Base-by-base conservation (phyloP, 2,797 vertebrate genomes). In the Bradypodion pumilum region DNA sequence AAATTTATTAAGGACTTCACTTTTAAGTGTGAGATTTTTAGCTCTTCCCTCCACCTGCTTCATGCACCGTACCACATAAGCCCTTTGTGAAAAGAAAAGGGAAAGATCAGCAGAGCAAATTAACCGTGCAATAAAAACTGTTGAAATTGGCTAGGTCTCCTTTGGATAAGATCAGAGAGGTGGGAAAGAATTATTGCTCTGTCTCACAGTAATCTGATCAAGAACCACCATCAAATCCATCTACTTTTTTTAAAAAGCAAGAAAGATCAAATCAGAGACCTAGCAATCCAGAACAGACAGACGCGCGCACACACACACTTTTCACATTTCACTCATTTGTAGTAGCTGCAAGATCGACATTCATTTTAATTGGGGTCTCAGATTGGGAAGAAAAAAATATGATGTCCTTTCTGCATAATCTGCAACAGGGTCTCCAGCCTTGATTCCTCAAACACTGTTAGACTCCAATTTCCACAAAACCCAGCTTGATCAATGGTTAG, bases 81-180 rank as follows among this genome's bases (percentile, higher is more conserved):
- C 16, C 63, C 82, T 88, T 68, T 86, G 46, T 63, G 21, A 35
- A 27, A 19, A 35, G 78, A 40, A 72, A n/a, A 63, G 23, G 60
- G 77, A 79, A 5, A 65, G 65, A 65, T 21, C 73, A 10, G 52
- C 29, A 83, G 87, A 81, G 81, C 89, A 92, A 93, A 81, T 60
- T 84, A 93, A 89, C 89, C 79, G 65, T 77, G 77, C 89, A 93
- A 89, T 83, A 90, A 89, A 82, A 87, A 88, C n/a, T 86, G 90
- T 82, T 87, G 87, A 89, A 86, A 89, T 87, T 89, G 88, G 92
- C 90, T 91, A 85, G 80, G 87, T 70, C 86, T 80, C 80, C 81
- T 84, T 81, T 81, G 78, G 89, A 89, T 86, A 92, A 94, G 84
- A 91, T 91, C 92, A 76, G 7, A 8, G 83, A 60, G 69, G 15